phyloP scores from a whole-genome alignment of 2,113 vertebrate species.

The Mellivora capensis region DNA sequence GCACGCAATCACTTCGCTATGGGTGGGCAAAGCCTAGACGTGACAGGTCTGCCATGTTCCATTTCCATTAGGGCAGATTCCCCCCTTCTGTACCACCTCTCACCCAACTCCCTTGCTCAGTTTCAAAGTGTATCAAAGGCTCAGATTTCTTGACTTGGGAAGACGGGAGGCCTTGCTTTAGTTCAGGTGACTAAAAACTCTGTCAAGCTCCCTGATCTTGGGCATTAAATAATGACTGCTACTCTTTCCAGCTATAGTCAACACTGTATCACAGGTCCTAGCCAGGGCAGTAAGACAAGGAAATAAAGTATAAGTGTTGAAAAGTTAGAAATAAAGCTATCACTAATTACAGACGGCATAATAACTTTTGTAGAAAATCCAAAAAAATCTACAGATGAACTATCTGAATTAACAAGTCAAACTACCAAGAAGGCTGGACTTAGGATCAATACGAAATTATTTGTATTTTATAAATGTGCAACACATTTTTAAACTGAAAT shows the following conservation, averaged over 20 bases:
- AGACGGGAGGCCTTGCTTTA: neutral
- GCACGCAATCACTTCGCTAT: rapidly evolving
- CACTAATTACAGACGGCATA: neutral
- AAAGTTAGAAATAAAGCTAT: neutral
- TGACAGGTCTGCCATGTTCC: neutral
- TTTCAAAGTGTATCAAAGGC: neutral
- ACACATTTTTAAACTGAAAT: neutral
- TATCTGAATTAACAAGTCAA: neutral
- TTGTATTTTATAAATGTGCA: neutral
- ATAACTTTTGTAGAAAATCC: neutral
- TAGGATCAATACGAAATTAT: neutral
- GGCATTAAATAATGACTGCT: neutral
- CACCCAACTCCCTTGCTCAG: rapidly evolving
- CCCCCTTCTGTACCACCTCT: neutral
- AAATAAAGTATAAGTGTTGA: neutral
- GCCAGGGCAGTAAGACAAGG: neutral
- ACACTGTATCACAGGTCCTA: no score
- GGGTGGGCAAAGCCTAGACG: neutral
- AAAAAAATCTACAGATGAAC: neutral
- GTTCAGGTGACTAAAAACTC: neutral
- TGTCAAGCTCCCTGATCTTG: neutral
- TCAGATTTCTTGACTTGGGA: neutral
- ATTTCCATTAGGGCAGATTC: neutral
- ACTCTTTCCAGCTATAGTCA: neutral
- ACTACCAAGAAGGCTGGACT: neutral